phyloP scores from a whole-genome alignment of 1,140 invertebrate species.

The Adoxophyes honmai region DNA sequence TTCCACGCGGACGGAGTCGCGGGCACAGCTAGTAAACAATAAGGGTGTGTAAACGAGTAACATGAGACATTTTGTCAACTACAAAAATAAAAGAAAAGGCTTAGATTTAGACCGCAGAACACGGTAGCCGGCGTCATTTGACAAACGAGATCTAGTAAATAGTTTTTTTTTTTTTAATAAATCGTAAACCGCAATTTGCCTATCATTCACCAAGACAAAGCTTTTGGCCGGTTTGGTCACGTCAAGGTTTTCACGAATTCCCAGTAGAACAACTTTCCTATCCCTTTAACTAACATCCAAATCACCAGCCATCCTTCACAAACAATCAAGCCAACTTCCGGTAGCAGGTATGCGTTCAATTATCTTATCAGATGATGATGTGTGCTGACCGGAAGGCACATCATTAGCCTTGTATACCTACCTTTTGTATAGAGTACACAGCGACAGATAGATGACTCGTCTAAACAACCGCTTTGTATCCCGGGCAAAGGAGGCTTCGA shows the following conservation, averaged over 20 bases:
- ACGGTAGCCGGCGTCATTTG: too few relatives aligned
- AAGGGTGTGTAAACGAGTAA: too few relatives aligned
- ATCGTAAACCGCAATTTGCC: too few relatives aligned
- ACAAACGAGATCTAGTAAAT: too few relatives aligned
- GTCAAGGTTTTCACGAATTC: neutral
- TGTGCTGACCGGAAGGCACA: neutral
- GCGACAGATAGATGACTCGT: neutral
- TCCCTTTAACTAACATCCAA: neutral
- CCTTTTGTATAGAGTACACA: neutral
- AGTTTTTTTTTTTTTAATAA: too few relatives aligned
- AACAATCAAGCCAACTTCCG: conserved; percentile 6
- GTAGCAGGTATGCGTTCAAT: neutral
- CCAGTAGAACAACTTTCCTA: neutral
- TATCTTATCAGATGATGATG: conserved; percentile 6
- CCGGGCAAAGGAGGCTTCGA: neutral
- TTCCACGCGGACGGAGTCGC: too few relatives aligned
- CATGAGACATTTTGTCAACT: too few relatives aligned
- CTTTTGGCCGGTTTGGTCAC: neutral
- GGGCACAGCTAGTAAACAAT: too few relatives aligned
- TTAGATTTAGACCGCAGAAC: too few relatives aligned
- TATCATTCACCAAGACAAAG: too few relatives aligned
- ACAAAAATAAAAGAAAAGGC: too few relatives aligned
- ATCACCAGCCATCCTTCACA: neutral
- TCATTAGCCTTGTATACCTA: neutral
- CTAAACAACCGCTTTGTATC: neutral